phyloP scores from a whole-genome alignment of 2,797 vertebrate species.

The Pseudopleuronectes americanus region DNA sequence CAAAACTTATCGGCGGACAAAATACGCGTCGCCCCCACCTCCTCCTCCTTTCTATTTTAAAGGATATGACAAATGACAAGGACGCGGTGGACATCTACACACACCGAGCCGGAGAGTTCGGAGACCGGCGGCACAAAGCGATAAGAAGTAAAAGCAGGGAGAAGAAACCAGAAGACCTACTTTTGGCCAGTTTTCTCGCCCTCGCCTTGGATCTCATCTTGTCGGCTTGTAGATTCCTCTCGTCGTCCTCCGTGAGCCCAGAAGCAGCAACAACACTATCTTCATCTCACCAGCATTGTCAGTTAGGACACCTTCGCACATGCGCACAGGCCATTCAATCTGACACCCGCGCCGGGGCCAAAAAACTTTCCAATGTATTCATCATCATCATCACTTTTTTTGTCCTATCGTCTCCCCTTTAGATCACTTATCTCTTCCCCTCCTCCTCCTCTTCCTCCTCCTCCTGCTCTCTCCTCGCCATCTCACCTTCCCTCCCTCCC shows the following conservation, averaged over 20 bases:
- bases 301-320: conserved; percentile 99
- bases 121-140: conserved; percentile 76
- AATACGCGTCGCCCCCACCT: conserved; percentile 73
- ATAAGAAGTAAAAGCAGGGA: conserved; percentile 60
- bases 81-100: conserved; percentile 74
- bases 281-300: conserved; percentile 99
- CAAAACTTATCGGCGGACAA: conserved; percentile 74
- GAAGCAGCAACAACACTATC: conserved; percentile 99
- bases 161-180: conserved; percentile 86
- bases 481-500: conserved; percentile 64
- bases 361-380: conserved; percentile 99
- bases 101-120: conserved; percentile 59
- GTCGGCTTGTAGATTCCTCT: conserved; percentile 95
- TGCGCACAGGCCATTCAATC: conserved; percentile 99
- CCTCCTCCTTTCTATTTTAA: conserved; percentile 38
- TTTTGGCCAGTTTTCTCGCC: conserved; percentile 99
- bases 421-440: conserved; percentile 94
- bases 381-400: conserved; percentile 89
- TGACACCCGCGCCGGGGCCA: conserved; percentile 99
- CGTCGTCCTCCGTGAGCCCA: conserved; percentile 98
- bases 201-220: conserved; percentile 99
- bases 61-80: conserved; percentile 83
- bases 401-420: conserved; percentile 93
- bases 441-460: conserved; percentile 80
- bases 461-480: conserved; percentile 73